These are phyloP conservation scores for Amphipyra tragopoginis DNA, from an alignment of 2,888 invertebrate genomes.

Conservation along the genomic window DNA sequence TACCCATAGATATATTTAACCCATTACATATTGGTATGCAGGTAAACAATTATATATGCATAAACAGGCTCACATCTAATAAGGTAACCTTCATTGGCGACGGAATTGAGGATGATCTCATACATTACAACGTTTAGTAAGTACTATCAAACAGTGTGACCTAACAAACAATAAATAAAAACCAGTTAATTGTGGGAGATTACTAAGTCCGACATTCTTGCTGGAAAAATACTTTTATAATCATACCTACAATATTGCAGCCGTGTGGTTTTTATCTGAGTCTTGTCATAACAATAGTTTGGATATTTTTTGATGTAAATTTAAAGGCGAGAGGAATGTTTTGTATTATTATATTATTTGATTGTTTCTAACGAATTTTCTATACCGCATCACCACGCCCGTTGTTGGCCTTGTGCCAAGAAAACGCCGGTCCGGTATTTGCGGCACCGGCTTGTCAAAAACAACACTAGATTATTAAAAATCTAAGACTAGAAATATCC, in stretches of 20 bases:
- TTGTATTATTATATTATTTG: too few relatives aligned
- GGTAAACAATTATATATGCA: constrained; percentile 27
- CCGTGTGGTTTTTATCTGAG: constrained; percentile 4
- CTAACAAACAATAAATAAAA: constrained; percentile 37
- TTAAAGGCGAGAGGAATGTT: constrained; percentile 28
- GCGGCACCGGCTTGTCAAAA: constrained; percentile 68
- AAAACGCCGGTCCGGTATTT: constrained; percentile 75
- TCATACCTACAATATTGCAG: constrained; percentile 5
- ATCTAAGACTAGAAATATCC: constrained; percentile 23
- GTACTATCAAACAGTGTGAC: constrained; percentile 38
- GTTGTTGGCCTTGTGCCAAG: constrained; percentile 78
- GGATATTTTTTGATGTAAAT: constrained; percentile 6
- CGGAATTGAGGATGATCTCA: constrained; percentile 70
- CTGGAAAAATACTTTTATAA: constrained; percentile 8
- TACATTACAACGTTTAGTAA: constrained; percentile 55
- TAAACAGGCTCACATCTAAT: constrained; percentile 37
- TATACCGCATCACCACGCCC: constrained; percentile 74
- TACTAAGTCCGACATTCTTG: constrained; percentile 8
- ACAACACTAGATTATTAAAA: constrained; percentile 34
- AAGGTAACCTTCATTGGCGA: constrained; percentile 59
- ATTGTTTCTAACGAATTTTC: constrained; percentile 64
- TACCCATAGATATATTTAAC: constrained; percentile 9
- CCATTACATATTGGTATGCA: constrained; percentile 12
- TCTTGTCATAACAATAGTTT: constrained; percentile 4
- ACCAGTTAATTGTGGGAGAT: constrained; percentile 45